Evolutionary conservation across 2,113 vertebrate species (phyloP).

Genomic region (Notothenia rossii): DNA sequence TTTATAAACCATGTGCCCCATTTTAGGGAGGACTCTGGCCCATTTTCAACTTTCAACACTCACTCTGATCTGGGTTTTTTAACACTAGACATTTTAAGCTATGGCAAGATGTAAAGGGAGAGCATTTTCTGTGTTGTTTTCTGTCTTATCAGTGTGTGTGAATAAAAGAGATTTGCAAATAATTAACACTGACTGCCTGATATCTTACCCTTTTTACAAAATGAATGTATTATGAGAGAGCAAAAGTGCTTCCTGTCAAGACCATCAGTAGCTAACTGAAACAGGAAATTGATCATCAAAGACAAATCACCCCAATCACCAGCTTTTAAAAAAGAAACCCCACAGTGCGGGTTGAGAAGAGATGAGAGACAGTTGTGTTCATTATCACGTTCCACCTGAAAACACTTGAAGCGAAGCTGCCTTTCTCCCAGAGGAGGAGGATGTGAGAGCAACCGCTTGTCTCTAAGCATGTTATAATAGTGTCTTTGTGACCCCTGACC

Average conservation of each 20-base stretch:
- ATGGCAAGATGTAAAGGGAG: neutral
- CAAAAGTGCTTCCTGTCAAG: constrained; percentile 41
- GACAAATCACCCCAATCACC: constrained; percentile 44
- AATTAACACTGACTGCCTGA: neutral
- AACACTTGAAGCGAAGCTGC: constrained; percentile 34
- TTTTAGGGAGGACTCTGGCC: constrained; percentile 79
- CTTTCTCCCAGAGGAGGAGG: constrained; percentile 36
- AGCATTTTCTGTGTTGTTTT: neutral
- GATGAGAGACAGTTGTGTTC: constrained; percentile 55
- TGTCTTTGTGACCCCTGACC: constrained; percentile 67
- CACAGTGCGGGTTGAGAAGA: constrained; percentile 11
- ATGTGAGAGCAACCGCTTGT: constrained; percentile 23
- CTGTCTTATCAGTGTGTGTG: neutral
- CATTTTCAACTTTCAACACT: constrained; percentile 74
- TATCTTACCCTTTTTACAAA: constrained; percentile 22
- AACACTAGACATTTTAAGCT: constrained; percentile 27
- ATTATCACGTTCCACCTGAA: constrained; percentile 61
- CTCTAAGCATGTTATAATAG: constrained; percentile 64
- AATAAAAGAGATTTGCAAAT: neutral
- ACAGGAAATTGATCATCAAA: constrained; percentile 63
- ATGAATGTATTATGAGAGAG: constrained; percentile 15
- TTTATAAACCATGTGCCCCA: constrained; percentile 81
- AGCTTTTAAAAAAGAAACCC: constrained; percentile 14
- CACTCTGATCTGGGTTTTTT: constrained; percentile 42
- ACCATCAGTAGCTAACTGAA: constrained; percentile 45